Evolutionary conservation across 2,888 invertebrate genomes (phyloP).

Genomic region (Dolichopus griseipennis): DNA sequence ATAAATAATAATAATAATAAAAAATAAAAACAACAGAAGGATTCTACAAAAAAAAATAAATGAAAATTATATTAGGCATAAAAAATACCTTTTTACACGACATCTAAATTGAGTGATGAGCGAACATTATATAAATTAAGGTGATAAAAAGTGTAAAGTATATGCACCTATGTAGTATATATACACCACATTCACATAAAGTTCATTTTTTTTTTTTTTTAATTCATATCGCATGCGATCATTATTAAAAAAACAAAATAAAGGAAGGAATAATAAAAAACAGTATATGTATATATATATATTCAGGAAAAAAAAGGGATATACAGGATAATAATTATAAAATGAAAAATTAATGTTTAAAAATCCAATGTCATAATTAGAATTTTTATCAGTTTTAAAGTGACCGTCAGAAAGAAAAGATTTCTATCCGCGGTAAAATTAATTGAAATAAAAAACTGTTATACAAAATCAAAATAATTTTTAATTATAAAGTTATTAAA

Average conservation of each 20-base stretch:
- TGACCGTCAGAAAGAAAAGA: not conserved
- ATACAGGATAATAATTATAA: not conserved
- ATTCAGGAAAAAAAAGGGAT: not conserved
- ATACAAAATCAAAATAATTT: no score
- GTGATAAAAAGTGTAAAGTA: not conserved
- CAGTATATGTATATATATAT: no score
- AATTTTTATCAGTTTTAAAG: not conserved
- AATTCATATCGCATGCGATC: not conserved
- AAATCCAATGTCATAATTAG: not conserved
- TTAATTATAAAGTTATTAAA: no score
- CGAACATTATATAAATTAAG: not conserved
- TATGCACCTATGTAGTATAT: not conserved
- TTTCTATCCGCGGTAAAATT: not conserved
- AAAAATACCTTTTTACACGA: not conserved
- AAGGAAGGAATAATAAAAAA: not conserved
- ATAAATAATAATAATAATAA: not conserved
- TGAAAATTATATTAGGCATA: not conserved
- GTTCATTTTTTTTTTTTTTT: not conserved
- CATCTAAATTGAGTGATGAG: not conserved
- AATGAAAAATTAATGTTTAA: not conserved
- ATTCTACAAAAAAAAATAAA: not conserved
- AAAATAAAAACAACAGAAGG: not conserved
- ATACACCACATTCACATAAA: not conserved
- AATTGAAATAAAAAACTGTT: no score
- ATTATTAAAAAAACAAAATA: not conserved